Base-by-base conservation (phyloP, 2,888 invertebrate species). In the Andrena fulva region DNA sequence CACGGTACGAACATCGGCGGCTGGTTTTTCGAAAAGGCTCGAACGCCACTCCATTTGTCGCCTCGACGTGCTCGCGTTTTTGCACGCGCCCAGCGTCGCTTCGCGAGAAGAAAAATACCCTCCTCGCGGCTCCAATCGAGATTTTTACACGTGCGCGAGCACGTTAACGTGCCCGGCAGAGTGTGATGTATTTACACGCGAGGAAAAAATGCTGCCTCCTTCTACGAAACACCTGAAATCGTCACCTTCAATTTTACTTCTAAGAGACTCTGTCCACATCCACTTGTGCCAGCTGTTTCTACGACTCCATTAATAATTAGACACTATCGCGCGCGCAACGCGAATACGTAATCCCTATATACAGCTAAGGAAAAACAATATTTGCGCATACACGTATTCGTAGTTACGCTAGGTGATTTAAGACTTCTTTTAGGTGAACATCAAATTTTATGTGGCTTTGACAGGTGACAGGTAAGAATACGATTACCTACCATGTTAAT, bases 151-250 rank as follows among this genome's bases (percentile, higher is more conserved):
- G 50, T 20, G 29, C 67, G 33, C 67, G 67, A 52, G 20, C n/a
- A 48, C 3, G 52, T 20, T 54, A 52, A 52, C 52, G 16, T 24
- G 52, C 12, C 54, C 20, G 33, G 33, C 27, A 33, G 20, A 33
- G 16, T 20, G 67, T 10, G n/a, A 20, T 33, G 24, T 42, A 29
- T 3, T 59, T 29, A 29, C 12, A 10, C 16, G 12, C 16, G 6
- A 16, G 54, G 10, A 24, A 52, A 54, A 68, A 24, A 16, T 62
- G 5, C n/a, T 31, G 24, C 60, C 12, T 29, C 10, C 33, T 62
- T 63, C 68, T 27, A 64, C 31, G 63, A 33, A 70, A 63, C 63
- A 33, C 76, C 76, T 70, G 76, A 35, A 77, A 68, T 64, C 63
- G 33, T 77, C 63, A 20, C 31, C 42, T 63, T 50, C 63, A 77